These are phyloP conservation scores for Zaprionus nigranus DNA, from an alignment of 1,140 invertebrate genomes.

Conservation along the genomic window DNA sequence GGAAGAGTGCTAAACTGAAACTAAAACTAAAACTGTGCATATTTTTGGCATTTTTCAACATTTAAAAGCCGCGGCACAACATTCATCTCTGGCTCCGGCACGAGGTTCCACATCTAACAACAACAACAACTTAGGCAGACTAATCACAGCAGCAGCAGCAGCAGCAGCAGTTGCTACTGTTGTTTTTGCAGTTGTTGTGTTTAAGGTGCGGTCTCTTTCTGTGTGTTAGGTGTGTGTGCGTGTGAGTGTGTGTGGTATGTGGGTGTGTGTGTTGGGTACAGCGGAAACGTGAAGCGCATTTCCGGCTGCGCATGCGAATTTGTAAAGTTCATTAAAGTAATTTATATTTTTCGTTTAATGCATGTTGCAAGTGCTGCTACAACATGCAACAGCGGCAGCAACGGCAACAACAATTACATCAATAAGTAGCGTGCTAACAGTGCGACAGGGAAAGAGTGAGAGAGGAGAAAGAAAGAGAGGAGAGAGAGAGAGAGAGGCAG, in stretches of 20 bases:
- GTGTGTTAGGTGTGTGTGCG: not conserved
- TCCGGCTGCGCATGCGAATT: constrained; percentile 78
- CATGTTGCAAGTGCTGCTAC: constrained; percentile 72
- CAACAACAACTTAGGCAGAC: constrained; percentile 71
- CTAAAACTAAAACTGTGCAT: constrained; percentile 41
- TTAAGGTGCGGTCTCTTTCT: constrained; percentile 49
- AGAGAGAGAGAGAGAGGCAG: not conserved
- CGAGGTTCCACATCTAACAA: not conserved
- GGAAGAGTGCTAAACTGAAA: not conserved
- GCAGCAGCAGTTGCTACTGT: constrained; percentile 36
- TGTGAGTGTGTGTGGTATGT: not conserved
- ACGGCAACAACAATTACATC: constrained; percentile 74
- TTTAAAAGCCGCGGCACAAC: constrained; percentile 66
- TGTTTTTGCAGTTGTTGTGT: constrained; percentile 36
- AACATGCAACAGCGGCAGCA: constrained; percentile 45
- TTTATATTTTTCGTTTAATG: constrained; percentile 75
- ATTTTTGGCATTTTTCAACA: constrained; percentile 39
- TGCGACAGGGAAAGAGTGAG: not conserved
- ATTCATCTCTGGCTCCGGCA: constrained; percentile 59
- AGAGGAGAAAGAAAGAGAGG: not conserved
- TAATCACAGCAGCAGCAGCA: constrained; percentile 58
- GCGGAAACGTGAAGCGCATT: constrained; percentile 80
- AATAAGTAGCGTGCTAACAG: constrained; percentile 67
- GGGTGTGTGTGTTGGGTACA: constrained; percentile 11
- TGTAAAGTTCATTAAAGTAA: constrained; percentile 83